Percentiles rank a stretch among this genome's conserved stretches.
phyloP scores from a whole-genome alignment of 2,888 invertebrate genomes.

The Pseudolycoriella hygida region DNA sequence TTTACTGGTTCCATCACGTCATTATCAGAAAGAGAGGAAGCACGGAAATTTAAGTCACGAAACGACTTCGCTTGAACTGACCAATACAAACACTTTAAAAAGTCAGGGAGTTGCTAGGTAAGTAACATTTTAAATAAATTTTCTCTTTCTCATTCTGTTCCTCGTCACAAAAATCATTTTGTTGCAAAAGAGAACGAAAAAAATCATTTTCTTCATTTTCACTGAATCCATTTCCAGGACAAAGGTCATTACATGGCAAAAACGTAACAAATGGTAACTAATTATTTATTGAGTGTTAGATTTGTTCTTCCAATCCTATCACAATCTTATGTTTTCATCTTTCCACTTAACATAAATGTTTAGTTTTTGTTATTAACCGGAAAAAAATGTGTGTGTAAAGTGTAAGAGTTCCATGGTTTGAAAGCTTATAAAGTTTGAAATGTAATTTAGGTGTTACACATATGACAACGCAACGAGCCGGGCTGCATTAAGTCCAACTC shows the following conservation, averaged over 20 bases:
- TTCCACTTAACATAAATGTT: no score
- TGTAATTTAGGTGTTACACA: conserved; percentile 21
- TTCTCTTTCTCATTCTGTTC: not conserved
- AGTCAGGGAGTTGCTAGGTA: conserved; percentile 40
- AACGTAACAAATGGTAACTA: conserved; percentile 68
- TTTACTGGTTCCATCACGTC: conserved; percentile 57
- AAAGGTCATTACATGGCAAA: conserved; percentile 71
- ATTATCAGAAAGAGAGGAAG: conserved; percentile 27
- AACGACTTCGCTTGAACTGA: conserved; percentile 27
- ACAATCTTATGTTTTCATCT: no score
- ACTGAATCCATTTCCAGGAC: conserved; percentile 45
- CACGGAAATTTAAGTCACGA: conserved; percentile 16
- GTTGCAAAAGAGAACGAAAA: no score
- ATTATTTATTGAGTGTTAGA: conserved; percentile 4
- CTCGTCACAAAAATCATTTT: no score
- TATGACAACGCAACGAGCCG: conserved; percentile 23
- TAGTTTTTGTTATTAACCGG: no score
- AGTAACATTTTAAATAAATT: not conserved
- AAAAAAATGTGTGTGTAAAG: no score
- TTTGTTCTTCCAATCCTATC: no score
- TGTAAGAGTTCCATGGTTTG: no score
- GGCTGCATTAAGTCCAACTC: conserved; percentile 24
- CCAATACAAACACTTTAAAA: conserved; percentile 29
- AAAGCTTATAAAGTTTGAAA: no score
- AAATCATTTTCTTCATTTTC: no score